Evolutionary conservation across 2,888 invertebrate species (phyloP), one percentile per base, ranked within the genome.

Genomic region (Melanargia galathea): DNA sequence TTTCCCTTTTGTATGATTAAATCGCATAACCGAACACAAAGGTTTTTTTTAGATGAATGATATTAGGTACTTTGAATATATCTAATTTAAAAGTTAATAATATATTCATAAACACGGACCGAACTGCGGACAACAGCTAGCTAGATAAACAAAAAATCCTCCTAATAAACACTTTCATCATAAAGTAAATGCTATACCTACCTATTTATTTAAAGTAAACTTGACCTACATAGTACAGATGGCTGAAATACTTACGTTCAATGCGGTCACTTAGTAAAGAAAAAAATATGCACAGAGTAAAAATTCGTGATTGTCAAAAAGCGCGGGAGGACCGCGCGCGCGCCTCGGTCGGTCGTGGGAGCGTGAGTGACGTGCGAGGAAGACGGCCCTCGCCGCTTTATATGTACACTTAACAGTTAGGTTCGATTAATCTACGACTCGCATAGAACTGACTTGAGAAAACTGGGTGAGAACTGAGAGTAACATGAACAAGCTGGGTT

Each of bases 381-480:
- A 89, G 82, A 83, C 74, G 77, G 68, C 77, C 69, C 72, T 70
- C 74, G 73, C 73, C 77, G 81, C 84, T 88, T 77, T 90, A 89
- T 90, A 89, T 88, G 82, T 84, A 86, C 83, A 84, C 83, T 78
- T 78, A 85, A 90, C 90, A 89, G 90, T 91, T 91, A 90, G 82
- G 79, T 87, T 86, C 79, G 79, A 81, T 79, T 79, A 80, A 80
- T 78, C 78, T 74, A 79, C 72, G 70, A 72, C 73, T 70, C 62
- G 74, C 67, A 73, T 76, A 83, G 83, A 85, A 71, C 62, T 72
- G 80, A 61, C 43, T 66, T 61, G 48, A 43, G 35, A 40, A 62
- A 62, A 55, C 60, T 64, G 56, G 59, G 49, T 49, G 49, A 48
- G 4, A 24, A 2, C 22, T n/a, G 22, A 24, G 6, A 24, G 7